These are phyloP conservation scores for Lucifuga dentata DNA, from an alignment of 2,113 vertebrate species.

Conservation along the genomic window DNA sequence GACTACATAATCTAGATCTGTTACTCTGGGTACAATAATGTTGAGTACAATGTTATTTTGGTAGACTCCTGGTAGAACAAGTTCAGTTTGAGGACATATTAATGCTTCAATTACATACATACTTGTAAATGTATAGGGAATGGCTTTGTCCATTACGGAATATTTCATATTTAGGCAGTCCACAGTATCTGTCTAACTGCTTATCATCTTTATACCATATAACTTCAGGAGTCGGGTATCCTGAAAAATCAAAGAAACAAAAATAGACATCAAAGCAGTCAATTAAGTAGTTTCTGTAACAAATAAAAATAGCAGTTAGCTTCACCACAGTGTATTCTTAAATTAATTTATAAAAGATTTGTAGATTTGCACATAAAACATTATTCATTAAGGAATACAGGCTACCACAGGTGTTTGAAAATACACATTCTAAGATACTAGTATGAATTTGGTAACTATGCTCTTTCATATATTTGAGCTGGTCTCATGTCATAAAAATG, in stretches of 20 bases:
- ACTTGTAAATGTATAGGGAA: slow-evolving; percentile 96
- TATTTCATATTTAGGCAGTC: slow-evolving; percentile 97
- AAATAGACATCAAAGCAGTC: not conserved
- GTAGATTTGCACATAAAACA: no score
- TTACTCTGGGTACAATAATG: no score
- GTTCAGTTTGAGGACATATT: not conserved
- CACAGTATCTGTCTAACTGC: slow-evolving; percentile 96
- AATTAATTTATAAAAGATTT: not conserved
- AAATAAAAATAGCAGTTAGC: slow-evolving; percentile 3
- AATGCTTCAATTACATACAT: slow-evolving; percentile 46
- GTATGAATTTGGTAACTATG: no score
- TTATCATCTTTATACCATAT: slow-evolving; percentile 96
- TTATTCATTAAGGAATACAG: no score
- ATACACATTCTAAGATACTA: no score
- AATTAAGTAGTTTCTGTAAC: not conserved
- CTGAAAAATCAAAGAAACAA: slow-evolving; percentile 70
- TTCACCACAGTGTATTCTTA: not conserved
- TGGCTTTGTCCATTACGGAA: slow-evolving; percentile 90
- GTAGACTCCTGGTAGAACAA: not conserved
- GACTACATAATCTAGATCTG: no score
- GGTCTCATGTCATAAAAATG: no score
- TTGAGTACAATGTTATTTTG: not conserved
- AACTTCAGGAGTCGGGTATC: slow-evolving; percentile 91
- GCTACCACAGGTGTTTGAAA: no score
- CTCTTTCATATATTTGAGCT: no score